Percentiles rank a stretch among this genome's conserved stretches.
Conservation (phyloP, 2,888 invertebrate genomes). For the Apantesis nais region DNA sequence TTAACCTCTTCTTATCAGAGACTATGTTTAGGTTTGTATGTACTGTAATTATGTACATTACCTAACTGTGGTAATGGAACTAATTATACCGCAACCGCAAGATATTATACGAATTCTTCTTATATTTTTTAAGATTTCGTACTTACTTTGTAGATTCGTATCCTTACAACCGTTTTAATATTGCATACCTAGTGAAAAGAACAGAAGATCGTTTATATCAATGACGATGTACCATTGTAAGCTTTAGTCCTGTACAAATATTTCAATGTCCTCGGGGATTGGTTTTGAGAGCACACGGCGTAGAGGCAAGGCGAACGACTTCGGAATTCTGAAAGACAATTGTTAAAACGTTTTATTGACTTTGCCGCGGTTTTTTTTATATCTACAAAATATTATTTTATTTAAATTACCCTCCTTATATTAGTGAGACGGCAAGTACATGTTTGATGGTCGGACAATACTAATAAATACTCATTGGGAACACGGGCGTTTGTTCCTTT, state of each 20-base stretch:
- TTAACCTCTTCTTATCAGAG: too few relatives aligned
- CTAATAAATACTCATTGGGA: too few relatives aligned
- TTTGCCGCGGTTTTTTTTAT: neutral
- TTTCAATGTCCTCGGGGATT: conserved; percentile 31
- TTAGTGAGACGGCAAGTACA: too few relatives aligned
- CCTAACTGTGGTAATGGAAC: too few relatives aligned
- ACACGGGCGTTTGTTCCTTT: too few relatives aligned
- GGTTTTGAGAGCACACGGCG: conserved; percentile 32
- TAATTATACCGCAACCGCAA: too few relatives aligned
- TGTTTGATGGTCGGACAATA: too few relatives aligned
- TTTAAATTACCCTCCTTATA: too few relatives aligned
- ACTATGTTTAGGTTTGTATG: too few relatives aligned
- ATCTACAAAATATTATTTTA: neutral
- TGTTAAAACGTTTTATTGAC: conserved; percentile 4
- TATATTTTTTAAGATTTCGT: neutral
- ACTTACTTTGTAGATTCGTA: neutral
- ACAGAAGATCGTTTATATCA: conserved; percentile 36
- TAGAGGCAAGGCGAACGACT: conserved; percentile 22
- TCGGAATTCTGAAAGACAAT: conserved; percentile 18
- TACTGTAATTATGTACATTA: too few relatives aligned
- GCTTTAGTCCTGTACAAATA: conserved; percentile 49
- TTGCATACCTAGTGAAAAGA: neutral
- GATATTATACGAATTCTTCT: too few relatives aligned
- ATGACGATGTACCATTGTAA: conserved; percentile 38
- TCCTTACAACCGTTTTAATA: neutral